These are phyloP conservation scores for Cnemophilus loriae DNA, from an alignment of 2,113 vertebrate genomes.

Conservation along the genomic window DNA sequence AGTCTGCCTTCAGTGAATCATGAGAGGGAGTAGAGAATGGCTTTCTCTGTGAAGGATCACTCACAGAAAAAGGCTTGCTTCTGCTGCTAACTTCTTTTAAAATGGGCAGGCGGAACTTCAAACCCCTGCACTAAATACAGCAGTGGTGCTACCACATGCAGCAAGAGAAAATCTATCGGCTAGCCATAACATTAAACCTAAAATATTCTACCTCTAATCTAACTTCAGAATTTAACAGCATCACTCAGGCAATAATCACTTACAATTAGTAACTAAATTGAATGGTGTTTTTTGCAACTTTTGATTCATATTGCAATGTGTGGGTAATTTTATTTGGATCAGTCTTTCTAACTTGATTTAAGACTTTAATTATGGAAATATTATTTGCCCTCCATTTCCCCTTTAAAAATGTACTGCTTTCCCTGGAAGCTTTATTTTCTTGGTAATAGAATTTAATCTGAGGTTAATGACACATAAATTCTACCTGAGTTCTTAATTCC, in stretches of 20 bases:
- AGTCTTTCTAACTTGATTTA: constrained; percentile 55
- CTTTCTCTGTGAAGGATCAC: neutral
- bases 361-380: constrained; percentile 56
- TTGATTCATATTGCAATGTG: constrained; percentile 37
- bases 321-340: constrained; percentile 45
- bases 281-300: constrained; percentile 36
- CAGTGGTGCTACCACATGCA: neutral
- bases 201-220: constrained; percentile 26
- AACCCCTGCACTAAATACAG: neutral
- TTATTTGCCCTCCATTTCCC: constrained; percentile 45
- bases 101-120: neutral
- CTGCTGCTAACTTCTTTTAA: neutral
- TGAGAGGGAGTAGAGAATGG: neutral
- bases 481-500: constrained; percentile 51
- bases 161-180: neutral
- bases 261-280: constrained; percentile 42
- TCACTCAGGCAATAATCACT: constrained; percentile 29
- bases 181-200: neutral
- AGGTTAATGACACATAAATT: constrained; percentile 55
- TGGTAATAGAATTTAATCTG: constrained; percentile 57
- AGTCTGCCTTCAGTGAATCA: constrained; percentile 4
- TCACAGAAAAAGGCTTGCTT: neutral
- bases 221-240: constrained; percentile 6
- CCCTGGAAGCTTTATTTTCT: constrained; percentile 40
- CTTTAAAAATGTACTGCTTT: constrained; percentile 24